Evolutionary conservation across 2,888 invertebrate genomes (phyloP), one percentile per base, ranked within the genome.

Genomic region (Aspidiotus destructor): DNA sequence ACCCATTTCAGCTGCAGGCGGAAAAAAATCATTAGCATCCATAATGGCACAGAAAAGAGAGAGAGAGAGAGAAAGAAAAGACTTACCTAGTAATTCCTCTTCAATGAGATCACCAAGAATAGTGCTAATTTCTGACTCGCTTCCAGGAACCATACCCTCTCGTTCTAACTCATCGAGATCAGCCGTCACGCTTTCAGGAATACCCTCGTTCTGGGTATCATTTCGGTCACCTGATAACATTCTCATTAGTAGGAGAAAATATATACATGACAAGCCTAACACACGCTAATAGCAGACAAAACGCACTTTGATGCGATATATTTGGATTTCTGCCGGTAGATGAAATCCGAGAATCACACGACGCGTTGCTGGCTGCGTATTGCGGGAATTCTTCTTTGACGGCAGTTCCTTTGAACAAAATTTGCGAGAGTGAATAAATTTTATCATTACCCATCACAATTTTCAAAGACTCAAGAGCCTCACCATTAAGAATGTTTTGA

Each of bases 41-140:
- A 41, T 41, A 16, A 11, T 11, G n/a, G 41, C 13, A 60, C 53
- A 71, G 8, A 41, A 58, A 42, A 53, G 40, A 41, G 41, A 28
- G 41, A 41, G 5, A n/a, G n/a, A n/a, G n/a, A n/a, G n/a, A 28
- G 5, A 28, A 3, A 28, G 28, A 28, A 28, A 28, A 3, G 1
- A 28, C 28, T 75, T 76, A 81, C 83, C 83, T 41, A 92, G 80
- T 55, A 93, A 81, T 75, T 92, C 92, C 74, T 90, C 89, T 73
- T 92, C 92, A 7, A 87, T 89, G 58, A 92, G 80, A 16, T 89
- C 90, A 55, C 88, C 89, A 54, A 92, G 80, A 75, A 92, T 87
- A 76, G 89, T 89, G 72, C 86, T 84, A 68, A 90, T 89, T 75
- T 84, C 84, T 2, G 79, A 81, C 76, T 81, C 79, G 52, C 70